These are phyloP conservation scores for Aricia artaxerxes DNA, from an alignment of 2,888 invertebrate species.

Conservation along the genomic window DNA sequence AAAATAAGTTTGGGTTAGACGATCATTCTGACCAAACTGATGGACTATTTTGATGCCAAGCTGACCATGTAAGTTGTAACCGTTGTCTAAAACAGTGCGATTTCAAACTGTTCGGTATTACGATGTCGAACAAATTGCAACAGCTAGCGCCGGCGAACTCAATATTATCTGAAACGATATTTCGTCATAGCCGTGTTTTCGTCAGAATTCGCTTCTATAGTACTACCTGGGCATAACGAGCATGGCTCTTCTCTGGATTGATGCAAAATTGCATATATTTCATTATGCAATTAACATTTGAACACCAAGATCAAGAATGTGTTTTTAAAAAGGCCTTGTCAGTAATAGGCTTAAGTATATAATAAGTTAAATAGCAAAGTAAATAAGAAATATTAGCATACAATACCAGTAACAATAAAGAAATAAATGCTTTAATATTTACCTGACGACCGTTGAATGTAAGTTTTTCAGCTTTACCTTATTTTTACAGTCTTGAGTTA, in stretches of 20 bases:
- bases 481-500: neutral
- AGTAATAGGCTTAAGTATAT: neutral
- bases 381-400: neutral
- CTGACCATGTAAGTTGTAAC: too few species aligned
- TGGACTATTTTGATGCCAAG: too few species aligned
- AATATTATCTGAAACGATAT: conserved; percentile 9
- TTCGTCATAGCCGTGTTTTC: conserved; percentile 1
- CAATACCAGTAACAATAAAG: neutral
- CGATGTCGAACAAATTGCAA: neutral
- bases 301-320: neutral
- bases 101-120: neutral
- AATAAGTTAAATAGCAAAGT: neutral
- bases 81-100: neutral
- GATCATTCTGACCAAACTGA: too few species aligned
- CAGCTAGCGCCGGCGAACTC: neutral
- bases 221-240: neutral
- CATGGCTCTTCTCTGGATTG: neutral
- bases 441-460: neutral
- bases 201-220: neutral
- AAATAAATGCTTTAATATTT: neutral
- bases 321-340: neutral
- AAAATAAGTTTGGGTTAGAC: too few species aligned
- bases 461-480: conserved; percentile 8
- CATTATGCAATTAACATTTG: neutral
- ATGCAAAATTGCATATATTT: neutral